These are phyloP conservation scores for Microtus montanus DNA, from an alignment of 2,113 vertebrate genomes.

Conservation along the genomic window DNA sequence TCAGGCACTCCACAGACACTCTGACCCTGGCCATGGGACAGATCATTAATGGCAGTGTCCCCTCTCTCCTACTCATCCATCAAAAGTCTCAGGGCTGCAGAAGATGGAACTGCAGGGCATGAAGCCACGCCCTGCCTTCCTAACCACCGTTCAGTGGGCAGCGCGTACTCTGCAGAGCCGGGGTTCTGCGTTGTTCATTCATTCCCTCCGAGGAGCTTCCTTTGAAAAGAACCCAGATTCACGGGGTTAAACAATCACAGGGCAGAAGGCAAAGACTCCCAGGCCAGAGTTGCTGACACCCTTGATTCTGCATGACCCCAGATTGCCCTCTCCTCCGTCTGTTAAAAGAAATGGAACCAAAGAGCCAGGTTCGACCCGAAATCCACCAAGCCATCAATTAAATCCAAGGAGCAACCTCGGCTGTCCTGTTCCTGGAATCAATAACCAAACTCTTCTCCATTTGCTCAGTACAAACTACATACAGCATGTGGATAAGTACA, in stretches of 20 bases:
- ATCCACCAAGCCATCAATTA: not conserved
- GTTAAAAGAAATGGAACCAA: not conserved
- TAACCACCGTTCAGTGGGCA: not conserved
- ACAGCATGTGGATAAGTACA: rapidly evolving
- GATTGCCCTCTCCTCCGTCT: not conserved
- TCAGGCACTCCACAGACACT: not conserved
- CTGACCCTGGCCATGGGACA: not conserved
- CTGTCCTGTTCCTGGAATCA: not conserved
- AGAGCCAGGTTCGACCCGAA: not conserved
- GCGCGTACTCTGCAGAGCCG: rapidly evolving
- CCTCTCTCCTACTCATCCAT: not conserved
- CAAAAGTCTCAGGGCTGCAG: not conserved
- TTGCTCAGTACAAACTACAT: not conserved
- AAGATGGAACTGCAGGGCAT: not conserved
- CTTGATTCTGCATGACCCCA: not conserved
- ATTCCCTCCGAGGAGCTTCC: not conserved
- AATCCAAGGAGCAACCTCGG: not conserved
- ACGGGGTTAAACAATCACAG: not conserved
- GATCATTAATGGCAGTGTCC: not conserved
- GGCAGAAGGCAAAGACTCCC: not conserved
- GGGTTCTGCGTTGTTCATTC: not conserved
- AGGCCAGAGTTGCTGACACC: not conserved
- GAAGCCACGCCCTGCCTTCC: not conserved
- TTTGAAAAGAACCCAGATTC: not conserved
- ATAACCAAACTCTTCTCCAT: not conserved